Evolutionary conservation across 2,113 vertebrate species (phyloP).

Genomic region (Beaufortia kweichowensis): DNA sequence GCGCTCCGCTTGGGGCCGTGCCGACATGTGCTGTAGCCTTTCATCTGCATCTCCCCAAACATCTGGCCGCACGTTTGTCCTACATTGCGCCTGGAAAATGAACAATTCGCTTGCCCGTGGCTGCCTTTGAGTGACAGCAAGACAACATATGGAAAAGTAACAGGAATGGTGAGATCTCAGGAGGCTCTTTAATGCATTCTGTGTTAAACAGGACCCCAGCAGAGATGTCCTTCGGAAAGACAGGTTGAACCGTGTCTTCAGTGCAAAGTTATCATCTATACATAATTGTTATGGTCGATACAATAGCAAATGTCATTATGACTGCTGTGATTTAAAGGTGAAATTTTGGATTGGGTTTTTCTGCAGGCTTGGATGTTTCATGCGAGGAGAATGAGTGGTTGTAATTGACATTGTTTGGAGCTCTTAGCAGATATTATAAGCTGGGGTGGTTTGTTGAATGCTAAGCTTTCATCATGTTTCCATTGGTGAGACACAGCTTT

Average conservation of each 20-base stretch:
- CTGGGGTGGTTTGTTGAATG: conserved; percentile 38
- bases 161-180: conserved; percentile 34
- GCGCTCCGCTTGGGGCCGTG: conserved; percentile 40
- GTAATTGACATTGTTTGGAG: conserved; percentile 50
- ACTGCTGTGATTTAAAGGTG: not conserved
- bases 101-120: conserved; percentile 46
- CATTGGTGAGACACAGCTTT: conserved; percentile 46
- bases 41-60: conserved; percentile 54
- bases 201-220: conserved; percentile 30
- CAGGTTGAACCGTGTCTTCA: not conserved
- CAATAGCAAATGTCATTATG: not conserved
- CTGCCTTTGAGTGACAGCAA: conserved; percentile 40
- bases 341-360: conserved; percentile 1
- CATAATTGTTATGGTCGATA: conserved; percentile 35
- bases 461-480: conserved; percentile 46
- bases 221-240: conserved; percentile 22
- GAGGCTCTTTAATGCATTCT: conserved; percentile 23
- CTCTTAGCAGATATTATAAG: conserved; percentile 46
- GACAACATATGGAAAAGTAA: conserved; percentile 44
- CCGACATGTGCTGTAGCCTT: conserved; percentile 46
- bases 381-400: conserved; percentile 8
- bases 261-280: conserved; percentile 7
- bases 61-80: conserved; percentile 55
- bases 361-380: conserved; percentile 9
- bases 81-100: conserved; percentile 41